Conservation (phyloP, 2,113 vertebrate species). For the Bubalus kerabau region DNA sequence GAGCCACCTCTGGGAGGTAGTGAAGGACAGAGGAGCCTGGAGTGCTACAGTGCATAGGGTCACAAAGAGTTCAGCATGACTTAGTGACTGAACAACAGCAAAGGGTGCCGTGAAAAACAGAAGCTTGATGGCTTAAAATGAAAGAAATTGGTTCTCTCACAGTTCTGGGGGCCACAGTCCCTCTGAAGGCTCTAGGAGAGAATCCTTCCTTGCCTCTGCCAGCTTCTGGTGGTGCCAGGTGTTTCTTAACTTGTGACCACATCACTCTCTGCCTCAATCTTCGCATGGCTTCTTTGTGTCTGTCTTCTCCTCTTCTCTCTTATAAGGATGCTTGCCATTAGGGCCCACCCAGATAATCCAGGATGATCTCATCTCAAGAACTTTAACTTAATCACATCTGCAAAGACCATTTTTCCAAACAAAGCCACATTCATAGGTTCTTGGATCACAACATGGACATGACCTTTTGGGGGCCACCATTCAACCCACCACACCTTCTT, state of each 20-base stretch:
- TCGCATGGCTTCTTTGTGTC: not conserved
- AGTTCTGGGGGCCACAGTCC: not conserved
- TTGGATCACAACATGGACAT: not conserved
- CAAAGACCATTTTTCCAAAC: not conserved
- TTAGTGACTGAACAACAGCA: not conserved
- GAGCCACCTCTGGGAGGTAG: not conserved
- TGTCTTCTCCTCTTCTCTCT: not conserved
- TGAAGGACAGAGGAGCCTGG: not conserved
- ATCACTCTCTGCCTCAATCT: not conserved
- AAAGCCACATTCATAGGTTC: not conserved
- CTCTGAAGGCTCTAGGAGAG: not conserved
- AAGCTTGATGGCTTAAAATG: not conserved
- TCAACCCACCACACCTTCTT: not conserved
- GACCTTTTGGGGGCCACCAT: not conserved
- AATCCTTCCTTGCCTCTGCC: not conserved
- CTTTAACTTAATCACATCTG: not conserved
- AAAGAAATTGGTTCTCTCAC: not conserved
- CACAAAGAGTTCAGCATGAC: not conserved
- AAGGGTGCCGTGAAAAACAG: not conserved
- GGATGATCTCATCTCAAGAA: not conserved
- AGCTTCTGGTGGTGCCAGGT: not conserved
- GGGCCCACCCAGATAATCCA: not conserved
- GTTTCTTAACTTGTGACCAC: not conserved
- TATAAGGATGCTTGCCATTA: not conserved
- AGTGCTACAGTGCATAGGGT: not conserved